phyloP scores from a whole-genome alignment of 2,797 vertebrate species.

The Xyrichtys novacula region DNA sequence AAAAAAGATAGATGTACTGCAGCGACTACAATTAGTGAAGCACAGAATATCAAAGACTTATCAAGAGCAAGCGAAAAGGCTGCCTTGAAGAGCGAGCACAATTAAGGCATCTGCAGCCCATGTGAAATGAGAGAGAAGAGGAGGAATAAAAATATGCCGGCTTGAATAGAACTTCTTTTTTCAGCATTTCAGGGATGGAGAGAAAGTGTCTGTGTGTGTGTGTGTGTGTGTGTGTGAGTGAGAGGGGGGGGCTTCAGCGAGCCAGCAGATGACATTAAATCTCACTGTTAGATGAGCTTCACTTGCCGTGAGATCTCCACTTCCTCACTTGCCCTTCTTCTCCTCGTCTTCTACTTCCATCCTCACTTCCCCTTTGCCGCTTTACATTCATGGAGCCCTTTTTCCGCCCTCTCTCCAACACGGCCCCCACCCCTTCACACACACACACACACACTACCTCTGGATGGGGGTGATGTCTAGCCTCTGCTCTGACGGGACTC shows the following conservation, averaged over 20 bases:
- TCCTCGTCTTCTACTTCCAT: constrained; percentile 38
- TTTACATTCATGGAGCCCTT: constrained; percentile 55
- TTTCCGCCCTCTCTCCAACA: constrained; percentile 5
- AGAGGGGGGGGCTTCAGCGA: constrained; percentile 46
- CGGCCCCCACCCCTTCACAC: background rate
- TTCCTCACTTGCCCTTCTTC: constrained; percentile 44
- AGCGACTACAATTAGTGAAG: constrained; percentile 85
- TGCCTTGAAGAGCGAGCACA: constrained; percentile 84
- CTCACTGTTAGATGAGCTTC: constrained; percentile 67
- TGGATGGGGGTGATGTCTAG: constrained; percentile 53
- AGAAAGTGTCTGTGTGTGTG: too few species aligned
- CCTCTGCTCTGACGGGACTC: constrained; percentile 70
- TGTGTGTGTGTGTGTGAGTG: too few species aligned
- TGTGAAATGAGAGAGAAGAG: constrained; percentile 81
- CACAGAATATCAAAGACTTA: constrained; percentile 86
- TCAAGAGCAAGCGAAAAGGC: constrained; percentile 84
- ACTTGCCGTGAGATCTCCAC: constrained; percentile 44
- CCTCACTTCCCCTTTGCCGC: constrained; percentile 38
- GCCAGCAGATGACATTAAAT: constrained; percentile 71
- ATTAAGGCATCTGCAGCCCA: constrained; percentile 82
- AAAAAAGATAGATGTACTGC: constrained; percentile 87
- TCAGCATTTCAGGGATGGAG: constrained; percentile 50
- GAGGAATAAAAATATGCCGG: constrained; percentile 80
- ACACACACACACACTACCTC: constrained; percentile 2
- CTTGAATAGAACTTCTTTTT: constrained; percentile 71